A percentile compares a stretch with the other conserved stretches of the same genome.
Conservation (phyloP, 2,797 vertebrate species). For the Brachymystax lenok region DNA sequence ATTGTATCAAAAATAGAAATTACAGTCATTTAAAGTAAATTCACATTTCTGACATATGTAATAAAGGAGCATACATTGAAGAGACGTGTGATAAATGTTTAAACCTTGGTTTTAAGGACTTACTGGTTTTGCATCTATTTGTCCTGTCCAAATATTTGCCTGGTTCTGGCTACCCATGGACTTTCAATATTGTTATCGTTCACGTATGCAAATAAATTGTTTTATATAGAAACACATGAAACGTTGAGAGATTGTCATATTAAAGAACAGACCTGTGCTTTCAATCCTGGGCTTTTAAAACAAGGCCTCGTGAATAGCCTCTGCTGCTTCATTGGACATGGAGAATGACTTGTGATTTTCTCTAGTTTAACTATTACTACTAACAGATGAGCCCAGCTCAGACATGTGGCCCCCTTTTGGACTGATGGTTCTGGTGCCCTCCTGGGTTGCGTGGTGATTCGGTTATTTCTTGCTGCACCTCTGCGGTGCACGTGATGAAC, state of each 20-base stretch:
- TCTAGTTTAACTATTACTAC: constrained; percentile 27
- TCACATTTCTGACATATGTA: constrained; percentile 74
- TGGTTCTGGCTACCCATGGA: constrained; percentile 39
- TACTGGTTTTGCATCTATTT: constrained; percentile 59
- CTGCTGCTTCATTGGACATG: constrained; percentile 30
- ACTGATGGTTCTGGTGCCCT: constrained; percentile 38
- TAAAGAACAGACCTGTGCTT: constrained; percentile 65
- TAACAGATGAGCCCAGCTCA: constrained; percentile 32
- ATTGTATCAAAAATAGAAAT: constrained; percentile 83
- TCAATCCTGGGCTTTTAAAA: constrained; percentile 56
- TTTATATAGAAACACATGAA: constrained; percentile 43
- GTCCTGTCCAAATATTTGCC: constrained; percentile 37
- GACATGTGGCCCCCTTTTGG: constrained; percentile 32
- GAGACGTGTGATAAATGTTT: constrained; percentile 60
- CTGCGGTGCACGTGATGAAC: constrained; percentile 60
- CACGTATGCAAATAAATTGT: constrained; percentile 35
- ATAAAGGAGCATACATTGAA: constrained; percentile 59
- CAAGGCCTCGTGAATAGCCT: constrained; percentile 29
- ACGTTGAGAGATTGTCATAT: constrained; percentile 64
- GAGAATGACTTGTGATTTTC: constrained; percentile 18
- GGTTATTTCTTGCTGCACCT: constrained; percentile 2
- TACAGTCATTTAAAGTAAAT: constrained; percentile 78
- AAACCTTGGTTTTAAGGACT: constrained; percentile 68
- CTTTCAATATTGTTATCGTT: constrained; percentile 36
- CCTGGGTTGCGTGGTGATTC: constrained; percentile 44